Evolutionary conservation across 2,888 invertebrate genomes (phyloP), one percentile per base, ranked within the genome.

Genomic region (Chloroclysta siterata): DNA sequence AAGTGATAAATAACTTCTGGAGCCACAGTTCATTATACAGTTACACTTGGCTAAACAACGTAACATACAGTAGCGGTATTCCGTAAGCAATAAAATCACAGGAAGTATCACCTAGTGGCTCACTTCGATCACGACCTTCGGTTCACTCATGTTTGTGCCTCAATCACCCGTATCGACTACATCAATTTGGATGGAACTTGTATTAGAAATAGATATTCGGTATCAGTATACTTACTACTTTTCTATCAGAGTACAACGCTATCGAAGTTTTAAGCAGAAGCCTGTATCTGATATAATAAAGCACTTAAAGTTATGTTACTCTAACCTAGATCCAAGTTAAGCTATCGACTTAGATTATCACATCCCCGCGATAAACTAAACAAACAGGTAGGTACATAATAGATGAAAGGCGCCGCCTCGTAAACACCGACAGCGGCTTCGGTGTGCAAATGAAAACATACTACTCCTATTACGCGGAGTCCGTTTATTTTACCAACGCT

Each of bases 321-420:
- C 44, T 44, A 48, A 53, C 53, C 53, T 44, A 51, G 57, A 53
- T 58, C 39, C 15, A 58, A 46, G 36, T 39, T 53, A 22, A 66
- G 44, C 39, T 52, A 56, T 60, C 10, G 10, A 47, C 51, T 33
- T 53, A 60, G 66, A 56, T 60, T 56, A 63, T 60, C 48, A 54
- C 65, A 64, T 55, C 61, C 63, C 65, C 47, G 63, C 52, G 56
- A 67, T 62, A 44, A 44, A 42, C 50, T 51, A 58, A 52, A 63
- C 68, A 63, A 59, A 60, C 59, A 64, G 47, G 54, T 59, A 64
- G 47, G 54, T 59, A 55, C 39, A 59, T 7, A 17, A 42, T 22
- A 65, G 66, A 72, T 74, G 68, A 74, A 74, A 74, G 71, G 36
- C 39, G 53, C 72, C 72, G 72, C 63, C n/a, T n/a, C n/a, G 70